Base-by-base conservation (phyloP, 2,113 vertebrate species). In the Alces alces region DNA sequence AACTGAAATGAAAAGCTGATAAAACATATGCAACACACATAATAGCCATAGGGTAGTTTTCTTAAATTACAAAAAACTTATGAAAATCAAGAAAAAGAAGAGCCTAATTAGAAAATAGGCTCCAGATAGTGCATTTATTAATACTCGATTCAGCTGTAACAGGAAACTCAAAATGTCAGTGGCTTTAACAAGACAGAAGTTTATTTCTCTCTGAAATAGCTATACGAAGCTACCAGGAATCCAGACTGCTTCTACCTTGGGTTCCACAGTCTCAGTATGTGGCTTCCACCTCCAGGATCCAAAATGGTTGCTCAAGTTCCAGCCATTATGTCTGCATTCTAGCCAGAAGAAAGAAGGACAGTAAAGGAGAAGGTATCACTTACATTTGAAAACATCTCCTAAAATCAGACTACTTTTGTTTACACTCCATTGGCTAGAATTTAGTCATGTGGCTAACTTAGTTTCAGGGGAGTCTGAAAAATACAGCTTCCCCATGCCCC, bases 51-150 rank as follows among this genome's bases (percentile, higher is more conserved):
- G 28, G 21, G 1, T 94, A 47, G 76, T 13, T 79, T 91, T 58
- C 17, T 89, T 79, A 85, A 91, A 45, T 93, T 57, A 86, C 11
- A 89, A 96, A 85, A 89, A 60, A 13, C 16, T 58, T 58, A 19
- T 7, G 21, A 15, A 85, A 79, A 89, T 84, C 23, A 95, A 73
- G 58, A 83, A 93, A 97, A 90, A 70, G 27, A 96, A 91, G 57
- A 89, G 17, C 7, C 25, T 92, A 58, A 87, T 70, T 93, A 90
- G 60, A 70, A 88, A 86, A 79, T 3, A 94, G n/a, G 23, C 5
- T 33, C 58, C 27, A 7, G 30, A 61, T 17, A 91, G 52, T 82
- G 7, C 50, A 21, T 87, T 94, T 87, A 30, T 39, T 89, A 54
- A 86, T 21, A 89, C 0, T 86, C 19, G 33, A 21, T 87, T 90